Evolutionary conservation across 2,888 invertebrate genomes (phyloP).

Genomic region (Tipula unca): DNA sequence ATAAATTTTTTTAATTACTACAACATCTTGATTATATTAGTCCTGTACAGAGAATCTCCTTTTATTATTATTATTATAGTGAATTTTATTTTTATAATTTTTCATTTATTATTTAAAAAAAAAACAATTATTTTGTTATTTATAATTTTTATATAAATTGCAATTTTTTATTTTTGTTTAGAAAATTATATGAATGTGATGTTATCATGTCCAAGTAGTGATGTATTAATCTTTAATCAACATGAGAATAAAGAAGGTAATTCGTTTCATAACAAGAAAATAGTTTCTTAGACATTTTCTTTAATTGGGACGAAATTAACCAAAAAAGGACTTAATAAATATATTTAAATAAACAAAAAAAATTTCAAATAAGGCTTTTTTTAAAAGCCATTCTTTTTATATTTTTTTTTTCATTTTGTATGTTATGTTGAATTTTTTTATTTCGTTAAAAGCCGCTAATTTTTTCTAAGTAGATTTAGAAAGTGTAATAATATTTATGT

Average conservation of each 20-base stretch:
- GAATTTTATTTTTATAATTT: neutral
- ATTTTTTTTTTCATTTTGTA: neutral
- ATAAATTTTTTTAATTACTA: neutral
- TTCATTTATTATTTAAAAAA: neutral
- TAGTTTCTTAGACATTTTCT: neutral
- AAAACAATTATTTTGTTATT: neutral
- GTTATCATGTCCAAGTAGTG: neutral
- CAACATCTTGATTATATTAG: neutral
- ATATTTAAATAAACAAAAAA: neutral
- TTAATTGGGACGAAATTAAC: neutral
- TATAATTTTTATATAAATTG: conserved; percentile 8
- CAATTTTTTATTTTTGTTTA: conserved; percentile 14
- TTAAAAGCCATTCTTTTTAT: neutral
- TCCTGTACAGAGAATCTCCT: neutral
- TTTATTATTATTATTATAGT: neutral
- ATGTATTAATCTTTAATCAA: neutral
- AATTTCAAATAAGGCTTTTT: neutral
- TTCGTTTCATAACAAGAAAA: conserved; percentile 8
- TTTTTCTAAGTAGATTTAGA: neutral
- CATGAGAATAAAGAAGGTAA: neutral
- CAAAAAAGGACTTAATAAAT: neutral
- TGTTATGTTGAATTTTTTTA: neutral
- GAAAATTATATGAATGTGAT: conserved; percentile 8
- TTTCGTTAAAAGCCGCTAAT: neutral
- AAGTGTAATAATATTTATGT: neutral